Evolutionary conservation across 2,797 vertebrate genomes (phyloP), one percentile per base, ranked within the genome.

Genomic region (Clarias fuscus): DNA sequence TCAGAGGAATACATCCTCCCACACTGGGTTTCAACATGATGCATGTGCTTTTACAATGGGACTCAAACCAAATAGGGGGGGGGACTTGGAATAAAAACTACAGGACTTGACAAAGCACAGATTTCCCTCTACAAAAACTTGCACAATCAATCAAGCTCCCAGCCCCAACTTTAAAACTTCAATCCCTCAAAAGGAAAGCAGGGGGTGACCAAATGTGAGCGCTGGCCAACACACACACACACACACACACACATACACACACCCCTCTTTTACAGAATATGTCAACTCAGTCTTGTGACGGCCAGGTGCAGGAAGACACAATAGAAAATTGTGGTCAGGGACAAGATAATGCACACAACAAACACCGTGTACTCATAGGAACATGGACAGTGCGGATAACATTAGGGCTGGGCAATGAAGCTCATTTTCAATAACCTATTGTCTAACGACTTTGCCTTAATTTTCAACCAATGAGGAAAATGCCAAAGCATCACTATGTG

Each of bases 151-250:
- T n/a, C 72, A 84, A 77, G 75, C 85, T 89, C 72, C 68, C 61
- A 48, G 59, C 78, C 82, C 82, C 84, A 73, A 85, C 61, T 81
- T 87, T 87, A 86, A 77, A 62, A 83, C 61, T 40, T 59, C 15
- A 86, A 82, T 85, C 81, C 67, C 85, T 67, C 24, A 13, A 76
- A 89, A 86, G 43, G 75, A 86, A 89, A 87, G 83, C 86, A 88
- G 81, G 61, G 86, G 88, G 84, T 73, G 78, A 64, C 87, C 88
- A 88, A 85, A 88, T 90, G 89, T 88, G 79, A 80, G 64, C 53
- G 67, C 56, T 40, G 70, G 70, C 71, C 77, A 80, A 40, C 6
- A 70, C 20, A 73, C 59, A 68, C 48, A 83, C 40, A 85, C 59
- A 40, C 20, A 73, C 59, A 68, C 48, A 83, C 40, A 85, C 59